Conservation (phyloP, 53 echinoderm and acorn worm species). For the Zoroaster sp. region DNA sequence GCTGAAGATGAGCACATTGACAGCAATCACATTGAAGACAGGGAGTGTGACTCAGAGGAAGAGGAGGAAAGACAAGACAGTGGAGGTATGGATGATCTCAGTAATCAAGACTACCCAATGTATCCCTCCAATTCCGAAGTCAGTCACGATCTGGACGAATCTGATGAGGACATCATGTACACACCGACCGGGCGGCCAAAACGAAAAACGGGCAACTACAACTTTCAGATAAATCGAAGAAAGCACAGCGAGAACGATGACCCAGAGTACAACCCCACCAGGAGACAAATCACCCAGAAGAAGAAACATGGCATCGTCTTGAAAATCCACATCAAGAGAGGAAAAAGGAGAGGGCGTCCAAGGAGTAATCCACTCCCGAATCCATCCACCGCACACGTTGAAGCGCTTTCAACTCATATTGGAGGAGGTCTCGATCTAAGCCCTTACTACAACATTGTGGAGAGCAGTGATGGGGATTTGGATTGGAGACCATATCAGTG, state of each 20-base stretch:
- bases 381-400: background rate
- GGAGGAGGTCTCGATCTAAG: slow-evolving; percentile 65
- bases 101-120: background rate
- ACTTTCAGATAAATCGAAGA: background rate
- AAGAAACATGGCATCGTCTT: slow-evolving; percentile 52
- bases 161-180: slow-evolving; percentile 59
- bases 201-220: slow-evolving; percentile 66
- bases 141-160: background rate
- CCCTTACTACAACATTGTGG: slow-evolving; percentile 66
- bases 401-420: slow-evolving; percentile 39
- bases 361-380: background rate
- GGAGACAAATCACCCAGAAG: background rate
- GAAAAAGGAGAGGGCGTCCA: slow-evolving; percentile 41
- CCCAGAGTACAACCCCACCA: slow-evolving; percentile 40
- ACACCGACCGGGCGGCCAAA: slow-evolving; percentile 71
- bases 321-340: slow-evolving; percentile 62
- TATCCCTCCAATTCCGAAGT: background rate
- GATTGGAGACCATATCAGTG: slow-evolving; percentile 76
- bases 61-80: background rate
- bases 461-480: background rate
- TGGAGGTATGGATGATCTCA: background rate
- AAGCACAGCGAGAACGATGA: slow-evolving; percentile 10
- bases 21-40: background rate
- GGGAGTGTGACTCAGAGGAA: background rate
- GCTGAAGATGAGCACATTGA: background rate